A percentile compares a stretch with the other conserved stretches of the same genome.
phyloP scores from a whole-genome alignment of 2,888 invertebrate genomes.

The Heliconius ismenius region DNA sequence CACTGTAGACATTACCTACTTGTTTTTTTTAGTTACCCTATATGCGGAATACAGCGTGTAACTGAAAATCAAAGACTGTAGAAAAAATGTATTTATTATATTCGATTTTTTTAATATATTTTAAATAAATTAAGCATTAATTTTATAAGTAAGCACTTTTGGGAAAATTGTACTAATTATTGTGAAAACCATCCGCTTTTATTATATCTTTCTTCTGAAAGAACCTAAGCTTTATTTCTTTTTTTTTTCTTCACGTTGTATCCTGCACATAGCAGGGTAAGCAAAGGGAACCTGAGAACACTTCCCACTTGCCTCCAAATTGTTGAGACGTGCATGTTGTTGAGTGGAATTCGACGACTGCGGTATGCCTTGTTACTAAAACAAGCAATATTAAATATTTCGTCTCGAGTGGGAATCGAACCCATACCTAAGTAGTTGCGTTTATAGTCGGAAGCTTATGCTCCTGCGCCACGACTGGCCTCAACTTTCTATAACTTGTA shows the following conservation, averaged over 20 bases:
- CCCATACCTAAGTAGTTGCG: not conserved
- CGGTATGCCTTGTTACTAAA: not conserved
- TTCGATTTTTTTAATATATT: too few species aligned
- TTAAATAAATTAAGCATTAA: too few species aligned
- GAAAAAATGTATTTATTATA: too few species aligned
- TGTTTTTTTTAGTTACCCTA: too few species aligned
- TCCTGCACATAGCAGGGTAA: not conserved
- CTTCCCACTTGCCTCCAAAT: not conserved
- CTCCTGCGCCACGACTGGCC: not conserved
- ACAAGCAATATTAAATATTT: not conserved
- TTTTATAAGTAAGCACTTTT: too few species aligned
- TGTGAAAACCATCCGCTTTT: too few species aligned
- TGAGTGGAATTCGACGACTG: not conserved
- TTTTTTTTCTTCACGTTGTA: not conserved
- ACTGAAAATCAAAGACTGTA: too few species aligned
- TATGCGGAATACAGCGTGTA: too few species aligned
- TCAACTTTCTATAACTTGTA: not conserved
- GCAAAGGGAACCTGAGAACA: not conserved
- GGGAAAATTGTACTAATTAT: too few species aligned
- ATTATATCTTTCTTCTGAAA: too few species aligned
- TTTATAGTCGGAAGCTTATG: not conserved
- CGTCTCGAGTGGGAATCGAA: not conserved
- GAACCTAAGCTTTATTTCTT: not conserved
- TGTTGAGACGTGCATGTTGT: not conserved
- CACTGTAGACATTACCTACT: too few species aligned